Base-by-base conservation (phyloP, 2,888 invertebrate species). In the Helleia helle region DNA sequence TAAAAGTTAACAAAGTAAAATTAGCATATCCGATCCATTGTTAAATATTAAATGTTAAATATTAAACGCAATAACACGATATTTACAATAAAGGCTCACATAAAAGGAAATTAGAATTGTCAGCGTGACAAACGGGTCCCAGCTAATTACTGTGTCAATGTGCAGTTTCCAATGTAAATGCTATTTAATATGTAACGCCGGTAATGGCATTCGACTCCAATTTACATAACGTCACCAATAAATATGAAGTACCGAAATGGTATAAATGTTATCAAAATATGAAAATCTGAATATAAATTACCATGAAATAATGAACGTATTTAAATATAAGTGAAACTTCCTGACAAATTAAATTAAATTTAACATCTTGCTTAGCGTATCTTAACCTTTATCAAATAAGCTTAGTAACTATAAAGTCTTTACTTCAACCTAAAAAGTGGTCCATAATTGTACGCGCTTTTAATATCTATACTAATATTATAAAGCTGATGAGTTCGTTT, bases 121-220 rank as follows among this genome's bases (percentile, higher is more conserved):
- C 41, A 36, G 28, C 12, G 40, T 48, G 43, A 51, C 44, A 50
- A 54, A 50, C 48, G 41, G 46, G 40, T 36, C 48, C 27, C 6
- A 42, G 42, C 50, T 53, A 50, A 53, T 53, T 52, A 48, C 49
- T 38, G 42, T 47, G 50, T 47, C 50, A 51, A 45, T 47, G 47
- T 47, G 47, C 44, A 36, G 27, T 25, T 43, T 37, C 24, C 38
- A 31, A 31, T 38, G 36, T 36, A 36, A 36, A 36, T 24, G 22
- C 22, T 36, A 13, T 36, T 36, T 24, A 24, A 36, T 36, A 36
- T 24, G 36, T 24, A 9, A 24, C 36, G 15, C 4, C 15, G 31
- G 36, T 24, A 9, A 24, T 36, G 15, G 4, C 31, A 18, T 15
- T 11, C 11, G 11, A 22, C 13, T 4, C 13, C 13, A n/a, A 13